A percentile compares a stretch with the other conserved stretches of the same genome.
phyloP scores from a whole-genome alignment of 2,797 vertebrate species.

The Sandelia bainsii region DNA sequence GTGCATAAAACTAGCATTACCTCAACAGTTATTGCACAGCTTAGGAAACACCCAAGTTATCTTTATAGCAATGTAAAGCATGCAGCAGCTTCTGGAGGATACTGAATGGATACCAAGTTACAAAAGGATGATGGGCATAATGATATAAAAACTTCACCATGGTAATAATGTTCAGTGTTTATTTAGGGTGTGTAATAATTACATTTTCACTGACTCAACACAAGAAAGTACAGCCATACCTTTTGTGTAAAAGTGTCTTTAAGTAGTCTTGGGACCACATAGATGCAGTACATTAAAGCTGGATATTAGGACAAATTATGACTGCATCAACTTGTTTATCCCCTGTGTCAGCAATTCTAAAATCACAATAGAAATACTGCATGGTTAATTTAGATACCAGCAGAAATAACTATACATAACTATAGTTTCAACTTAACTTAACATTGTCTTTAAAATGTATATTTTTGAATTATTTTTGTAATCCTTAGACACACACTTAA shows the following conservation, averaged over 20 bases:
- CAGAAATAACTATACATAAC: too few relatives aligned
- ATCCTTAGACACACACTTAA: too few relatives aligned
- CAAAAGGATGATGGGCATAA: too few relatives aligned
- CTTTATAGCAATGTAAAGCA: background rate
- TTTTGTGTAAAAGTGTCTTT: background rate
- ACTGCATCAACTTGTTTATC: background rate
- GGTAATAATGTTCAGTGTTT: slow-evolving; percentile 13
- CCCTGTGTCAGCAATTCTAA: background rate
- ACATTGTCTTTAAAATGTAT: background rate
- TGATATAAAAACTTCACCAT: slow-evolving; percentile 7
- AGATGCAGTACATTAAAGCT: background rate
- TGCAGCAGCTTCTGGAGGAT: background rate
- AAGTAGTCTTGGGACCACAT: background rate
- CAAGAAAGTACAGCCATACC: background rate
- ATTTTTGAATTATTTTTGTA: background rate
- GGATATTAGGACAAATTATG: background rate
- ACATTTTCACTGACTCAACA: slow-evolving; percentile 12
- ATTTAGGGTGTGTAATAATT: background rate
- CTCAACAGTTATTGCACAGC: background rate
- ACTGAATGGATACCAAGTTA: too few relatives aligned
- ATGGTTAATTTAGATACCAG: slow-evolving; percentile 12
- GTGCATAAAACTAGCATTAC: background rate
- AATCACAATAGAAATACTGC: slow-evolving; percentile 8
- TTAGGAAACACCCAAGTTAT: background rate
- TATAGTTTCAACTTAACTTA: too few relatives aligned